phyloP scores from a whole-genome alignment of 1,140 invertebrate genomes.

The Leptinotarsa defecta region DNA sequence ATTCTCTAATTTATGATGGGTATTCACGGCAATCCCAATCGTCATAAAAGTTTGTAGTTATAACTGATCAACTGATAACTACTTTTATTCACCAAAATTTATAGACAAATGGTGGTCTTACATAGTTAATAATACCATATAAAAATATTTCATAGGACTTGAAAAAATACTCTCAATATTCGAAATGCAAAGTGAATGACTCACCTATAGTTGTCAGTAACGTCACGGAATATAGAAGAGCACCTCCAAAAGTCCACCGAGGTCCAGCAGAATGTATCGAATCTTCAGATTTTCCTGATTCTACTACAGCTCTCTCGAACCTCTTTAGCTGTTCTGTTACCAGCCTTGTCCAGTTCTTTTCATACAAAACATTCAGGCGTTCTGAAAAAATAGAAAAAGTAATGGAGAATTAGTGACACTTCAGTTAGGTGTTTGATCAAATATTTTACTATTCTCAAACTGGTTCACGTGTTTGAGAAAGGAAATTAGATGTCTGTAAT shows the following conservation, averaged over 20 bases:
- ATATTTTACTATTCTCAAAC: too few relatives aligned
- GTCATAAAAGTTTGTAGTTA: too few relatives aligned
- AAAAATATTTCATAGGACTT: too few relatives aligned
- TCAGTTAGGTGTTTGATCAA: not conserved
- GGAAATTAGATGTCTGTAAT: too few relatives aligned
- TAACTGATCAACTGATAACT: too few relatives aligned
- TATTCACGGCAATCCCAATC: too few relatives aligned
- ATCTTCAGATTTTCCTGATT: conserved; percentile 65
- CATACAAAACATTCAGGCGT: conserved; percentile 78
- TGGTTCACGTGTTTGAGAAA: too few relatives aligned
- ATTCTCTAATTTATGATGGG: too few relatives aligned
- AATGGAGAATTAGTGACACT: not conserved
- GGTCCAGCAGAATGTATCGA: conserved; percentile 45
- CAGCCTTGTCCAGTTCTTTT: conserved; percentile 78
- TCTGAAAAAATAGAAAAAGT: conserved; percentile 61
- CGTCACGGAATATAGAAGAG: conserved; percentile 80
- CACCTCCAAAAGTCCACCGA: conserved; percentile 78
- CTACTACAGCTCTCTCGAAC: conserved; percentile 78
- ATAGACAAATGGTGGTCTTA: too few relatives aligned
- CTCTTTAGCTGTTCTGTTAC: conserved; percentile 75
- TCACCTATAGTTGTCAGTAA: conserved; percentile 85
- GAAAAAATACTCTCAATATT: too few relatives aligned
- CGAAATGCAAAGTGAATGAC: conserved; percentile 22
- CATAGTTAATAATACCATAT: too few relatives aligned
- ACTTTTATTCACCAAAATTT: too few relatives aligned